Evolutionary conservation across 30 jellyfish, hydroid and myxozoan species (phyloP).

Genomic region (Hydractinia echinata): DNA sequence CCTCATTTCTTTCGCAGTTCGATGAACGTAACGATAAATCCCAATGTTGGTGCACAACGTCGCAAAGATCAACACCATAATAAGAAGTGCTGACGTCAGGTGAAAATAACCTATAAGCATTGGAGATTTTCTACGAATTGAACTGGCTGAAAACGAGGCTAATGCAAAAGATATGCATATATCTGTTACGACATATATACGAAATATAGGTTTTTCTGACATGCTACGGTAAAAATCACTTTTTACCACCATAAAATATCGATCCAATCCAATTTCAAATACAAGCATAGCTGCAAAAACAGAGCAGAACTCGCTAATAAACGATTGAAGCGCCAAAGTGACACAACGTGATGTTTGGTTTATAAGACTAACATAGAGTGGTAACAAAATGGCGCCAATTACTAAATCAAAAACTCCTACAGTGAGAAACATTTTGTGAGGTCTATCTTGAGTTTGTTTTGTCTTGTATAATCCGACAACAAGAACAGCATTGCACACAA

Average conservation of each 20-base stretch:
- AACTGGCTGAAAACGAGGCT: not conserved
- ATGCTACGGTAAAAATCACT: not conserved
- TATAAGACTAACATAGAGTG: not conserved
- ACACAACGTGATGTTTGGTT: not conserved
- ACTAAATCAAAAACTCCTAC: not conserved
- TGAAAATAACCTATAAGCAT: not conserved
- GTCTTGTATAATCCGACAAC: not conserved
- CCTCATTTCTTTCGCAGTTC: slow-evolving; percentile 3
- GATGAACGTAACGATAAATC: not conserved
- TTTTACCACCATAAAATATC: not conserved
- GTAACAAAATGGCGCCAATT: not conserved
- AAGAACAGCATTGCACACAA: not conserved
- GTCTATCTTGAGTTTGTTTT: not conserved
- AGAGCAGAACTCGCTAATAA: not conserved
- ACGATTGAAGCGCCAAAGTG: not conserved
- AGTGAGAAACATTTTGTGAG: slow-evolving; percentile 1
- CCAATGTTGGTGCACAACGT: not conserved
- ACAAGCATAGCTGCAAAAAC: not conserved
- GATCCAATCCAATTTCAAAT: not conserved
- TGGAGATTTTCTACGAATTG: not conserved
- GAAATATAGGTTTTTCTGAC: not conserved
- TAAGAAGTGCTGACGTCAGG: not conserved
- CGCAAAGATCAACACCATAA: not conserved
- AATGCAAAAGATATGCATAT: not conserved
- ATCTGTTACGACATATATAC: not conserved